Base-by-base conservation (phyloP, 2,888 invertebrate genomes). In the Lasioglossum calceatum region DNA sequence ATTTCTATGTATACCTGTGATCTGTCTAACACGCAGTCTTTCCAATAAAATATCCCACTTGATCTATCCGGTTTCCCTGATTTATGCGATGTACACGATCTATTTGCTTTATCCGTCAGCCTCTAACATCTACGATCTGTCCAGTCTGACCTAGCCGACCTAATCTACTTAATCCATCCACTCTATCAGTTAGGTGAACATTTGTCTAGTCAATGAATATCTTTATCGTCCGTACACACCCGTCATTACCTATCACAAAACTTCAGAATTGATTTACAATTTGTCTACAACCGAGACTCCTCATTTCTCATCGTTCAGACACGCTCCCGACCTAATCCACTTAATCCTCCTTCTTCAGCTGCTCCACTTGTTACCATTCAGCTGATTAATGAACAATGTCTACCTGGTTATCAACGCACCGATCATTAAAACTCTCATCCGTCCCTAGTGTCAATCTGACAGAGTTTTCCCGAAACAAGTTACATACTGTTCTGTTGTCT, bases 311-410 rank as follows among this genome's bases (percentile, higher is more conserved):
- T 61, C 27, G 14, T 61, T 27, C 27, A 61, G 27, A n/a, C 27
- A 27, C 61, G 14, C 14, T 61, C 27, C 61, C 61, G 61, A 14
- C 27, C 61, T 61, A 61, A 27, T 61, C 27, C 5, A 61, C 61
- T 27, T 61, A 27, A 27, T 27, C 27, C 61, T 4, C 61, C 61
- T 61, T 61, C 61, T 61, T 27, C 61, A 54, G 7, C 50, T 27
- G 61, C 27, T 61, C 58, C n/a, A 58, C 58, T 58, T 58, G 58
- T 58, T 58, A n/a, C n/a, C 23, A 58, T n/a, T 58, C 58, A n/a
- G 58, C 58, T 12, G n/a, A 58, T 27, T 12, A 58, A 58, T 4
- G 12, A 27, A 58, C 58, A 58, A 58, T 27, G 10, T n/a, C 47
- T 19, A 7, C 7, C 19, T 50, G 50, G 19, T 19, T 50, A 7